Percentiles rank a stretch among this genome's conserved stretches.
Conservation (phyloP, 2,888 invertebrate genomes). For the Tethea ocularis region DNA sequence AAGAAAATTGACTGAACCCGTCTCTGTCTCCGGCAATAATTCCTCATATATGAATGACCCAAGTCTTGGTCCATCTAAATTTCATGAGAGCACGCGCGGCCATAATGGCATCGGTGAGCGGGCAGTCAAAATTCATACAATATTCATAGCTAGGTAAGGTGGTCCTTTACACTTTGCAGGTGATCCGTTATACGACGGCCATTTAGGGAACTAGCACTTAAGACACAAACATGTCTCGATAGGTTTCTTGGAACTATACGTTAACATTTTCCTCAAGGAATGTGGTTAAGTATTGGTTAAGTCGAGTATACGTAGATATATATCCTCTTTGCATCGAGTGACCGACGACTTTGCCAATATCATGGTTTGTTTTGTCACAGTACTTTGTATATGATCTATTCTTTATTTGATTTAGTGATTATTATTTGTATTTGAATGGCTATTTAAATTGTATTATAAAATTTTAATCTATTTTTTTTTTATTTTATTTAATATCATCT, state of each 20-base stretch:
- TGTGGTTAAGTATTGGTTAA: not conserved
- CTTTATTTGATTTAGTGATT: too few species aligned
- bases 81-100: conserved; percentile 44
- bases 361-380: too few species aligned
- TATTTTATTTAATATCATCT: too few species aligned
- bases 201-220: not conserved
- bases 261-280: too few species aligned
- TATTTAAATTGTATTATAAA: too few species aligned
- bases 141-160: conserved; percentile 36
- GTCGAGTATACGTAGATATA: too few species aligned
- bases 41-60: conserved; percentile 21
- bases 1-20: not conserved
- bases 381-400: too few species aligned
- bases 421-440: too few species aligned
- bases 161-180: conserved; percentile 24
- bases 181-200: conserved; percentile 26
- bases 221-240: conserved; percentile 7
- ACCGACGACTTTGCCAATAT: too few species aligned
- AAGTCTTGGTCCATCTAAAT: conserved; percentile 33
- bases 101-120: conserved; percentile 38
- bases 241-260: not conserved
- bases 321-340: too few species aligned
- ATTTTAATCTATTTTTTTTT: not conserved
- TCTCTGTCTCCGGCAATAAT: conserved; percentile 22
- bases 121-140: conserved; percentile 47